Base-by-base conservation (phyloP, 1,140 invertebrate genomes). In the Sweltsa coloradensis region DNA sequence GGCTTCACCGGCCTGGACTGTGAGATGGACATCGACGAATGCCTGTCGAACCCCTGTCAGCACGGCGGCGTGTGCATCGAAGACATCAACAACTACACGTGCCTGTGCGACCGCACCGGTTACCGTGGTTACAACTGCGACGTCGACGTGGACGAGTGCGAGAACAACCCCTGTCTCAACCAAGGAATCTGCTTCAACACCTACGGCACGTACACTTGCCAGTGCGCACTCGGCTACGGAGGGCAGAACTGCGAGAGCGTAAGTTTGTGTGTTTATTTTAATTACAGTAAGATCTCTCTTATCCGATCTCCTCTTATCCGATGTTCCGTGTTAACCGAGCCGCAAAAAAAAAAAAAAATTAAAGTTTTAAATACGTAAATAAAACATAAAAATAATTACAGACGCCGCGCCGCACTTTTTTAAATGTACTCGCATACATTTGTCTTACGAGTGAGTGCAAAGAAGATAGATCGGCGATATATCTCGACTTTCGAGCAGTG, bases 51-150 rank as follows among this genome's bases (percentile, higher is more conserved):
- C 50, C 87, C 86, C 0, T 97, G 94, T 65, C 69, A 77, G 48
- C 83, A 97, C 67, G 80, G 80, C 43, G 89, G 89, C 29, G 74
- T 75, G 26, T 95, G 91, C 65, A 69, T 77, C 14, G 85, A 91
- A 63, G 74, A 73, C 11, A 66, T 79, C 41, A 82, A 85, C 62
- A 83, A 81, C 55, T 93, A 81, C 61, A 81, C 74, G 2, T 94
- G 90, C 62, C 70, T 73, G 56, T 88, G 84, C 64, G 64, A 68
- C 16, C 70, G 70, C 48, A 85, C 83, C 4, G 83, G 64, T 11
- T 96, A 87, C 64, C 72, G 71, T 44, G 90, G 89, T 13, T 57
- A 63, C 9, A 72, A 81, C 34, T 95, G 90, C 65, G 85, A 91
- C 59, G 67, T 72, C 2, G 85, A 93, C 61, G 82, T 91, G 46